Conservation (phyloP, 2,797 vertebrate genomes). For the Labeo calbasu region DNA sequence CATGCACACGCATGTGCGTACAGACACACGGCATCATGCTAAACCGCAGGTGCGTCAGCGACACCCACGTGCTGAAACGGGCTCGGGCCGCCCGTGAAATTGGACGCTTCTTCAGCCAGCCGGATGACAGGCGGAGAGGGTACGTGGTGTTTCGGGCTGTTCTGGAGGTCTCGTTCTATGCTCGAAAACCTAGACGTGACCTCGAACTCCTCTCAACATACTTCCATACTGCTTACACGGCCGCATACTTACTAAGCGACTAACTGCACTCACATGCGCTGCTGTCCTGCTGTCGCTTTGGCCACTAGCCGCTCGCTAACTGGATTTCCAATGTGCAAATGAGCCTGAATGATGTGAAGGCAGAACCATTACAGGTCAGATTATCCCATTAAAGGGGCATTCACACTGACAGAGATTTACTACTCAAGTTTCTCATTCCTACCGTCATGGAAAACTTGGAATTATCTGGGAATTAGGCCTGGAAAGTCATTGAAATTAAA, state of each 20-base stretch:
- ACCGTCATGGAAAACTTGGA: neutral
- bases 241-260: neutral
- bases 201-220: neutral
- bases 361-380: neutral
- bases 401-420: neutral
- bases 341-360: neutral
- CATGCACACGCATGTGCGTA: conserved; percentile 24
- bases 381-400: neutral
- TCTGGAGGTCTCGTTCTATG: neutral
- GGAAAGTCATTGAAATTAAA: neutral
- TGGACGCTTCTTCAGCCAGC: conserved; percentile 56
- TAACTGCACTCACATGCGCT: neutral
- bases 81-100: conserved; percentile 27
- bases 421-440: neutral
- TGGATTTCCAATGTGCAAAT: neutral
- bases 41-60: conserved; percentile 21
- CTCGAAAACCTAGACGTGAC: neutral
- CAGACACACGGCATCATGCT: conserved; percentile 29
- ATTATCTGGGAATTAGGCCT: neutral
- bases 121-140: conserved; percentile 50
- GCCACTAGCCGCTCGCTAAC: neutral
- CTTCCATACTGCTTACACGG: neutral
- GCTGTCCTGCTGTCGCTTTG: neutral
- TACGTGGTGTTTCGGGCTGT: conserved; percentile 31
- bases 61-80: conserved; percentile 28